phyloP scores from a whole-genome alignment of 2,888 invertebrate species.

The Patella caerulea region DNA sequence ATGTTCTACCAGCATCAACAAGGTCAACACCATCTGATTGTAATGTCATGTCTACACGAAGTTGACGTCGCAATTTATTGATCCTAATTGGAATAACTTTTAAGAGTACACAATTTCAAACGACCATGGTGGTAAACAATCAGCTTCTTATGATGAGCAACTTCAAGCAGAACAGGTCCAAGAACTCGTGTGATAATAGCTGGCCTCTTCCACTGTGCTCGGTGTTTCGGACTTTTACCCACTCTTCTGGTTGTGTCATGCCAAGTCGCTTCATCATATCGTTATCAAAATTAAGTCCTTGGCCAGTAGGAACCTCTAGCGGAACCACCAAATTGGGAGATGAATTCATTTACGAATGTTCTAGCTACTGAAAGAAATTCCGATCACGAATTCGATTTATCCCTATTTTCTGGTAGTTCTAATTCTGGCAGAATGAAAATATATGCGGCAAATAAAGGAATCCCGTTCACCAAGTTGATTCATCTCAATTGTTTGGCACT shows the following conservation, averaged over 20 bases:
- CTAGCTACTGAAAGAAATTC: conserved; percentile 24
- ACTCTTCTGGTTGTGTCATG: not conserved
- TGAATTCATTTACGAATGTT: conserved; percentile 23
- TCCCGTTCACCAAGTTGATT: too few relatives aligned
- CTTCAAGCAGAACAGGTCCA: not conserved
- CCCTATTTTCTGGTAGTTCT: too few relatives aligned
- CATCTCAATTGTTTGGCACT: too few relatives aligned
- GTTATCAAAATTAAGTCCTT: conserved; percentile 21
- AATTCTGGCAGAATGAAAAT: too few relatives aligned
- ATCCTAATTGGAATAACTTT: not conserved
- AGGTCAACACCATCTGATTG: too few relatives aligned
- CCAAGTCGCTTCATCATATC: conserved; percentile 11
- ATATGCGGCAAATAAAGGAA: too few relatives aligned
- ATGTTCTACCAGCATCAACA: too few relatives aligned
- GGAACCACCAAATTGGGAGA: conserved; percentile 31
- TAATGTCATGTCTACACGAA: too few relatives aligned
- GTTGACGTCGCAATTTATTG: not conserved
- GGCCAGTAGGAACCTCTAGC: conserved; percentile 6
- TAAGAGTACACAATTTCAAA: not conserved
- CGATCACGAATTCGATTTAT: too few relatives aligned
- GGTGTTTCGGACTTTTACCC: conserved; percentile 20
- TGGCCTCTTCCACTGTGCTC: conserved; percentile 23
- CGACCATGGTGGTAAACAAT: not conserved
- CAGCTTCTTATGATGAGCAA: not conserved
- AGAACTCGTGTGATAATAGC: conserved; percentile 18